Evolutionary conservation across 2,888 invertebrate genomes (phyloP), one percentile per base, ranked within the genome.

Genomic region (Andrena hattorfiana): DNA sequence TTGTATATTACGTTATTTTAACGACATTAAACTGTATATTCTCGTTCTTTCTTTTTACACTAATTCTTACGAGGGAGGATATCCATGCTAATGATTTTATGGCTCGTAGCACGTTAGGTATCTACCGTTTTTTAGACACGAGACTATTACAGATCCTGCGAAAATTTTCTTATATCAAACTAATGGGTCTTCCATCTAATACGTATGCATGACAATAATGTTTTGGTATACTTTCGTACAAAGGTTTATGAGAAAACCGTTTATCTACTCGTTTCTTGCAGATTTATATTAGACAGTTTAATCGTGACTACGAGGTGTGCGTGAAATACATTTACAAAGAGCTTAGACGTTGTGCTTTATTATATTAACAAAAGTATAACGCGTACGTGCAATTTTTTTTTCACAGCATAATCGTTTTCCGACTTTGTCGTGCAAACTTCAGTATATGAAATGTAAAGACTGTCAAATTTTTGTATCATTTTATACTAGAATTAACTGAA

Each of bases 101-200:
- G 30, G 71, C 35, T 74, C 48, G 42, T 67, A 20, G 32, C 63
- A 30, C 64, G 74, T 67, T 30, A 64, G 6, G 48, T 73, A 80
- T 79, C 63, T 72, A 68, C 26, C 63, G 49, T 35, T 63, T 35
- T 81, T 87, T 75, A 49, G 51, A 68, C 20, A 71, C 70, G 59
- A 56, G 20, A 77, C 23, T 70, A 64, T 74, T 74, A 60, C 51
- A 42, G 48, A 69, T 83, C n/a, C 68, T 80, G 66, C 70, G 63
- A 68, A 68, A 71, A 80, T 79, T 64, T 56, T 72, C 80, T 66
- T 80, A 85, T 73, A 26, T 78, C 28, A 26, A 78, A 64, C 83
- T 81, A 87, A 82, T 88, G 68, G 69, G 82, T 89, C 86, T 88
- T 89, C 84, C 85, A 75, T 71, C 67, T 64, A 60, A 77, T 82